Percentiles rank a stretch among this genome's conserved stretches.
Conservation (phyloP, 92 coral and sea anemone genomes). For the Anthopleura xanthogrammica region DNA sequence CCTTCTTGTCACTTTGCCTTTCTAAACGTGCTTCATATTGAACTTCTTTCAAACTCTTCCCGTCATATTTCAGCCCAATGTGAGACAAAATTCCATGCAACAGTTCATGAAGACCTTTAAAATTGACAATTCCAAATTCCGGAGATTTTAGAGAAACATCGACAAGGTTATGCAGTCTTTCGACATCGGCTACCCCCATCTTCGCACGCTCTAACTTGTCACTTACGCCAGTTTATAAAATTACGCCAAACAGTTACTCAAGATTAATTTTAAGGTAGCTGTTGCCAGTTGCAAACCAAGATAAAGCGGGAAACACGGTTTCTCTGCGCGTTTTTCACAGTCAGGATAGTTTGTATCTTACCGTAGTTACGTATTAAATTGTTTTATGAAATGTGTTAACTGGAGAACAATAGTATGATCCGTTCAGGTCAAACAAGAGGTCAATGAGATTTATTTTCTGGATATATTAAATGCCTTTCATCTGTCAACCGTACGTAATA, state of each 20-base stretch:
- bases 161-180: constrained; percentile 62
- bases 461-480: constrained; percentile 1
- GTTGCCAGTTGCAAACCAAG: neutral
- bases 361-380: neutral
- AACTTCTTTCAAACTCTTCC: neutral
- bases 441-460: neutral
- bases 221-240: neutral
- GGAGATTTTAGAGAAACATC: constrained; percentile 74
- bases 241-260: neutral
- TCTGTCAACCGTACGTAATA: neutral
- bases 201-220: neutral
- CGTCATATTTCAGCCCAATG: constrained; percentile 54
- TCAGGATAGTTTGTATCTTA: neutral
- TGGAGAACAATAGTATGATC: neutral
- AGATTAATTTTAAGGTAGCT: neutral
- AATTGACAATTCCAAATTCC: constrained; percentile 91
- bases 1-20: neutral
- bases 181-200: constrained; percentile 86
- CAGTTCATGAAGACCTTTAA: constrained; percentile 82
- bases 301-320: neutral
- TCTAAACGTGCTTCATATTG: neutral
- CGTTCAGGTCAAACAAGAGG: neutral
- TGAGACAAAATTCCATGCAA: constrained; percentile 87
- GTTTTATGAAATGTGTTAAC: neutral
- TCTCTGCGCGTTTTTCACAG: neutral